These are phyloP conservation scores for Ostrea edulis DNA, from an alignment of 1,140 invertebrate genomes.

Conservation along the genomic window DNA sequence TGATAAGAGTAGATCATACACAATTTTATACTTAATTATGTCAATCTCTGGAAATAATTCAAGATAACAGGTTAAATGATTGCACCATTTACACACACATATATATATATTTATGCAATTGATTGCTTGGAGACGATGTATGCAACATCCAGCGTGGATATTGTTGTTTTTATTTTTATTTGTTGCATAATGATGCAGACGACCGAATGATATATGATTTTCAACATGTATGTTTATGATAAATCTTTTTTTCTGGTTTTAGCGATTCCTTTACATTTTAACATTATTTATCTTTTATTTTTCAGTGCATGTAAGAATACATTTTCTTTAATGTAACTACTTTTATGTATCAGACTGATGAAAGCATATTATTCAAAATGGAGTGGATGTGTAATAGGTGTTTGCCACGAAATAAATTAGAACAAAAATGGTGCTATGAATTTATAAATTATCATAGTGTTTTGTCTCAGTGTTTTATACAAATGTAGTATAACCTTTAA, in stretches of 20 bases:
- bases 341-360: neutral
- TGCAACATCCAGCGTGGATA: neutral
- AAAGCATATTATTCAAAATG: neutral
- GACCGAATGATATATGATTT: neutral
- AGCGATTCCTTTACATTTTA: neutral
- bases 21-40: neutral
- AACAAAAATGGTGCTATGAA: slow-evolving; percentile 28
- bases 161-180: neutral
- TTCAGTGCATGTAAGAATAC: neutral
- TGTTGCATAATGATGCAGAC: neutral
- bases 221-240: neutral
- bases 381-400: neutral
- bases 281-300: neutral
- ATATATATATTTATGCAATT: no score
- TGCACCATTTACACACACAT: neutral
- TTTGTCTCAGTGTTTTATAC: neutral
- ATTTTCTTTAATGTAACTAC: no score
- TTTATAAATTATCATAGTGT: neutral
- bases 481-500: neutral
- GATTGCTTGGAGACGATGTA: neutral
- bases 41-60: neutral
- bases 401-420: neutral
- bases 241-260: neutral
- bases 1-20: neutral
- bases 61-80: neutral